phyloP scores from a whole-genome alignment of 2,113 vertebrate genomes.

The Mionectes macconnelli region DNA sequence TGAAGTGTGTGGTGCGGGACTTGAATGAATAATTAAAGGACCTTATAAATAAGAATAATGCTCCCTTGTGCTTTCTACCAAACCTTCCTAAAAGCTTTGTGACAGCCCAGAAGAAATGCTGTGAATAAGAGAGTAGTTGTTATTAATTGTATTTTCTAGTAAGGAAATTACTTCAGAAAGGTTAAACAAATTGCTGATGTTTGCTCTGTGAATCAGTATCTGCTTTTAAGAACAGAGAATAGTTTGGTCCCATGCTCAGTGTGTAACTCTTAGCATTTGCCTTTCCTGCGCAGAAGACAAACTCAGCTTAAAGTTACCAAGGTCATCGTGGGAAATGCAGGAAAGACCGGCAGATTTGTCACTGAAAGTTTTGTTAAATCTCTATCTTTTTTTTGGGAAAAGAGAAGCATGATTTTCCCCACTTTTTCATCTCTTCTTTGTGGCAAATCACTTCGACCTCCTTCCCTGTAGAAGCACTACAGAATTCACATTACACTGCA shows the following conservation, averaged over 20 bases:
- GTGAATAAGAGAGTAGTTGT: background rate
- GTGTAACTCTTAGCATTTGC: background rate
- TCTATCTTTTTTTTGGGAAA: background rate
- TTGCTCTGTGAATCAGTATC: background rate
- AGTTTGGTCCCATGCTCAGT: background rate
- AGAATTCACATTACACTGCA: background rate
- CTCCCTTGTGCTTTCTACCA: constrained; percentile 1
- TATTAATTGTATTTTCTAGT: constrained; percentile 30
- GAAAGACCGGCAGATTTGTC: background rate
- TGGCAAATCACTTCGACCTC: background rate
- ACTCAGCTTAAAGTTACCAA: background rate
- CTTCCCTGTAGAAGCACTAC: background rate
- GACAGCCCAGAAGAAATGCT: constrained; percentile 10
- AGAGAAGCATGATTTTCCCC: background rate
- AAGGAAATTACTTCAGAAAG: constrained; percentile 29
- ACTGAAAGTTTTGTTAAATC: background rate
- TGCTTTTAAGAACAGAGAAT: background rate
- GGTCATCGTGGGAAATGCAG: background rate
- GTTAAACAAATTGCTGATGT: constrained; percentile 30
- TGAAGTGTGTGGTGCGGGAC: constrained; percentile 21
- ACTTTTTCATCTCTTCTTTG: background rate
- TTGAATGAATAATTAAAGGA: constrained; percentile 54
- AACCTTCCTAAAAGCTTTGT: constrained; percentile 22
- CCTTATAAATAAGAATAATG: constrained; percentile 16
- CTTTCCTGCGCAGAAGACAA: background rate